Evolutionary conservation across 2,888 invertebrate species (phyloP), one percentile per base, ranked within the genome.

Genomic region (Drosophila nr. perissopoda): DNA sequence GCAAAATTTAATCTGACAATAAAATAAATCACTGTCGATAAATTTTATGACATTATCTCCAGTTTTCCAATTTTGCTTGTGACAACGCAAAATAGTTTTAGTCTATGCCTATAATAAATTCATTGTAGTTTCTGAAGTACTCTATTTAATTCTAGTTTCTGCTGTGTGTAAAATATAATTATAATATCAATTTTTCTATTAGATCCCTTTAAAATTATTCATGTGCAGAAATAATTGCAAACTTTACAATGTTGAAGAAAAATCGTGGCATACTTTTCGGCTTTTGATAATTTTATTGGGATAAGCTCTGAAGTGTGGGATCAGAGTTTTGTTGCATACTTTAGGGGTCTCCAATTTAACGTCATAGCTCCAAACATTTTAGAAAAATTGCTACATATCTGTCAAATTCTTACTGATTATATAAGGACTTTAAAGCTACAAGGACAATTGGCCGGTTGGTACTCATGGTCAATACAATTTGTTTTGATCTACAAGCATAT

Each of bases 301-400:
- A 4, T 11, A 6, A 11, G 11, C 6, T 40, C 5, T n/a, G 5
- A 4, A 5, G n/a, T 11, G 10, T 11, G n/a, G 1, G 10, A 6
- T 1, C 2, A n/a, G 0, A n/a, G 13, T n/a, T 8, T 7, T 13
- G 13, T 21, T 46, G 42, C 21, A 46, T 46, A 46, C 7, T 21
- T 46, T 16, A 1, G 4, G 16, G 21, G 7, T 21, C 4, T 0
- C 13, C 4, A 0, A 4, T 10, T 40, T n/a, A n/a, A 4, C 4
- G 1, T 40, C 4, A 40, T 40, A 7, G 1, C n/a, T n/a, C 2
- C 0, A 38, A 18, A 38, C 38, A 2, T 36, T 36, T 2, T 18
- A 36, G 16, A 36, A 36, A 18, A 18, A 36, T 18, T 16, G 7
- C 2, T 31, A 1, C 4, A 34, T 1, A 11, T 34, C 34, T 34